phyloP scores from a whole-genome alignment of 2,113 vertebrate genomes.

The Protobothrops mucrosquamatus region DNA sequence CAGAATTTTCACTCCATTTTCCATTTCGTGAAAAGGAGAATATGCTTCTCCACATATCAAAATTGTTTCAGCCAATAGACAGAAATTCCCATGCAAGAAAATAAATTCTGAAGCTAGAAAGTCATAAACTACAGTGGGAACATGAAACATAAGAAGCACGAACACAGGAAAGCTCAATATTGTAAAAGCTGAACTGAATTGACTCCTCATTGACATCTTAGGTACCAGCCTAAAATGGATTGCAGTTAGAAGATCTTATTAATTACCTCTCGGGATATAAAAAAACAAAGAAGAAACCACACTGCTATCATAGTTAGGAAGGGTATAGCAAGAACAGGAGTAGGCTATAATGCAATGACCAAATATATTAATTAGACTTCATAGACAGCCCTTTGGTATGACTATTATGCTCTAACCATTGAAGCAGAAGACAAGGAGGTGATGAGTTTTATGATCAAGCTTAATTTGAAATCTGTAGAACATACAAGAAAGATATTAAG shows the following conservation, averaged over 20 bases:
- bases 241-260: neutral
- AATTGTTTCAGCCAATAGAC: neutral
- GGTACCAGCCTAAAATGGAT: neutral
- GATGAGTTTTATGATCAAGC: too few relatives aligned
- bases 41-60: neutral
- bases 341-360: too few relatives aligned
- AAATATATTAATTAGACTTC: too few relatives aligned
- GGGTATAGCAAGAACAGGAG: neutral
- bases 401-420: too few relatives aligned
- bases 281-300: neutral
- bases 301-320: neutral
- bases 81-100: neutral
- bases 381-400: too few relatives aligned
- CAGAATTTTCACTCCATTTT: neutral
- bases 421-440: too few relatives aligned
- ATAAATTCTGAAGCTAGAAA: neutral
- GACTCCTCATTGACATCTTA: neutral
- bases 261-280: neutral
- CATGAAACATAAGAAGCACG: neutral
- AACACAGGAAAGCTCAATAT: neutral
- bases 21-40: neutral
- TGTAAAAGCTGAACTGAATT: neutral
- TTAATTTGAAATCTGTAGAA: too few relatives aligned
- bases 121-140: neutral
- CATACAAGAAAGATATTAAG: too few relatives aligned